Base-by-base conservation (phyloP, 2,888 invertebrate species). In the Caenorhabditis zanzibari region DNA sequence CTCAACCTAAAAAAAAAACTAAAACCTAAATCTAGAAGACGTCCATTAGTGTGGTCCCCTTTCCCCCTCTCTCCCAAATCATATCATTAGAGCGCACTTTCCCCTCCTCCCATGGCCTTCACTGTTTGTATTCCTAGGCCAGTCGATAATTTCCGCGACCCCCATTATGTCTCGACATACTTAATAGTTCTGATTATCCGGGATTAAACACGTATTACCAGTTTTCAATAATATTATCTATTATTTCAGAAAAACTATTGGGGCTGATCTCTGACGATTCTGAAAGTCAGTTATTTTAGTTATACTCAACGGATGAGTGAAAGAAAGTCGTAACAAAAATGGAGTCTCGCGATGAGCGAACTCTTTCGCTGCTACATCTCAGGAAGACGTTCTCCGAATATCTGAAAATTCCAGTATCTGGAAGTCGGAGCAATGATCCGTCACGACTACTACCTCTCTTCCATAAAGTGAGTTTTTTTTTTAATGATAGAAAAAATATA, bases 401-500 rank as follows among this genome's bases (percentile, higher is more conserved):
- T 92, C 95, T 96, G 44, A 96, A 97, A 69, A 81, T 86, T n/a
- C 84, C 95, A 47, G 95, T 96, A 90, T 75, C 81, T 24, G 88
- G 88, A 19, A 63, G 82, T 54, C 69, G 84, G 74, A 96, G 96
- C 93, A 95, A 95, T 92, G 97, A 98, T 93, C 96, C 96, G 92
- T 96, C 97, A 93, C 97, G 96, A 93, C 97, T 99, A 96, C 94
- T 99, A 92, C 98, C 98, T 74, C 94, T 98, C 49, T 98, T 98
- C 94, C 97, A 88, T 10, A 89, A 90, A 85, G 91, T 90, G 47
- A 58, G 58, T 41, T 16, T 32, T 81, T 49, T 68, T 64, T 63
- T 19, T 7, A 32, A 32, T 6, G 32, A 52, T n/a, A n/a, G n/a
- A 61, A 1, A 24, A 26, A 16, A 44, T 22, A 52, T 7, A 14